Evolutionary conservation across 2,888 invertebrate species (phyloP).

Genomic region (Hydriomena furcata): DNA sequence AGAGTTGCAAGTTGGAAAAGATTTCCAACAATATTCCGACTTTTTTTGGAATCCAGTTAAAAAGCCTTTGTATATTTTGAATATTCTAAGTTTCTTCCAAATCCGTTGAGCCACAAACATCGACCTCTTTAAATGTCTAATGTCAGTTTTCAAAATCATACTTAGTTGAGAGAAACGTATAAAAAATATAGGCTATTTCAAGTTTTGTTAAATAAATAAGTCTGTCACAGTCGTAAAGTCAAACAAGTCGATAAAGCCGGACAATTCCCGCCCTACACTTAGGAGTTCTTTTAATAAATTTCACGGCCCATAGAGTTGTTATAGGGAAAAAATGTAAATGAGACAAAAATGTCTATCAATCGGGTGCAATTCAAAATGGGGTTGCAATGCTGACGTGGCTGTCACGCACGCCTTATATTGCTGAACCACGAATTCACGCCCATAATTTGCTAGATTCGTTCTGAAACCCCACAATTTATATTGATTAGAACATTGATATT

Average conservation of each 20-base stretch:
- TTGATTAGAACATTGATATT: not conserved
- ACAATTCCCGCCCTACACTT: slow-evolving; percentile 42
- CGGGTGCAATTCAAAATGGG: slow-evolving; percentile 61
- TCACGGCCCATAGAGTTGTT: slow-evolving; percentile 67
- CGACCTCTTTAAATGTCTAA: too few relatives aligned
- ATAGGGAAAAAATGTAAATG: slow-evolving; percentile 76
- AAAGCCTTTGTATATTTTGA: too few relatives aligned
- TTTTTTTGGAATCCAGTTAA: not conserved
- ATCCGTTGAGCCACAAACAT: too few relatives aligned
- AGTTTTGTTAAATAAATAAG: too few relatives aligned
- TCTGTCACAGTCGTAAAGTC: too few relatives aligned
- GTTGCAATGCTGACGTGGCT: slow-evolving; percentile 34
- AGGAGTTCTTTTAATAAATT: slow-evolving; percentile 72
- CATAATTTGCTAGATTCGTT: slow-evolving; percentile 14
- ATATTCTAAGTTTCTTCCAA: too few relatives aligned
- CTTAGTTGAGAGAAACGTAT: too few relatives aligned
- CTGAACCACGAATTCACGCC: slow-evolving; percentile 27
- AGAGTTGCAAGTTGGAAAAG: not conserved
- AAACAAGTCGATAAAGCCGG: not conserved
- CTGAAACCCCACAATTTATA: slow-evolving; percentile 19
- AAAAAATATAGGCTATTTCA: too few relatives aligned
- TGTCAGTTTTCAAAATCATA: too few relatives aligned
- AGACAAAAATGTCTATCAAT: slow-evolving; percentile 72
- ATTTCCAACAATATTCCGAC: not conserved
- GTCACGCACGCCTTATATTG: slow-evolving; percentile 16